Evolutionary conservation across 2,797 vertebrate genomes (phyloP), one percentile per base, ranked within the genome.

Genomic region (Macrochelys suwanniensis): DNA sequence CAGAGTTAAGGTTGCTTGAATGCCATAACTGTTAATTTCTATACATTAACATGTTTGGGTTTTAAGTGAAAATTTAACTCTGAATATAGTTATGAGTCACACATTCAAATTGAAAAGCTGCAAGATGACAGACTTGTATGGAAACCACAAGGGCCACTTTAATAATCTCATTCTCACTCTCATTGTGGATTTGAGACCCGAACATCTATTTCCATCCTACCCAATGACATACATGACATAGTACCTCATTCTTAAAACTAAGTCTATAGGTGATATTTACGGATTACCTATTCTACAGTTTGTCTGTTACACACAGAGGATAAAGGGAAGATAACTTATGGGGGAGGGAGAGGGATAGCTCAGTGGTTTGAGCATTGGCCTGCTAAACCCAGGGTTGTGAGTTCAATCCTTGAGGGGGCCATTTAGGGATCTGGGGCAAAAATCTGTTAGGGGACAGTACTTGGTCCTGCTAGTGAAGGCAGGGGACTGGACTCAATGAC

Each of bases 111-210:
- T 28, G 13, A 11, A 11, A 50, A 79, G 51, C 26, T 85, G 57
- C 59, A 79, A 88, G 56, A 37, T 88, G 26, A 94, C 85, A 80
- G 45, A 87, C 49, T 50, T 85, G 50, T 80, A 61, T 4, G 61
- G 23, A n/a, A 54, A 91, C 56, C 85, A 61, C 37, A 93, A 94
- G 93, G 90, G 16, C 71, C 92, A 50, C 74, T 84, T 65, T 93
- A 92, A 91, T 95, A 90, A 57, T 96, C 87, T 94, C 9, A 57
- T 91, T 95, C 96, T 68, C 65, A 91, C 57, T 89, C 45, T 93
- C 88, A 68, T 94, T 65, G 45, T 86, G 80, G 51, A 74, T 53
- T 68, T 77, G 90, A 94, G 90, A 90, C 23, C 68, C 89, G 4
- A 82, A 80, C 65, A 95, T 94, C 89, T 82, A 71, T 95, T 94